These are phyloP conservation scores for Leptinotarsa defecta DNA, from an alignment of 1,140 invertebrate genomes.

Conservation along the genomic window DNA sequence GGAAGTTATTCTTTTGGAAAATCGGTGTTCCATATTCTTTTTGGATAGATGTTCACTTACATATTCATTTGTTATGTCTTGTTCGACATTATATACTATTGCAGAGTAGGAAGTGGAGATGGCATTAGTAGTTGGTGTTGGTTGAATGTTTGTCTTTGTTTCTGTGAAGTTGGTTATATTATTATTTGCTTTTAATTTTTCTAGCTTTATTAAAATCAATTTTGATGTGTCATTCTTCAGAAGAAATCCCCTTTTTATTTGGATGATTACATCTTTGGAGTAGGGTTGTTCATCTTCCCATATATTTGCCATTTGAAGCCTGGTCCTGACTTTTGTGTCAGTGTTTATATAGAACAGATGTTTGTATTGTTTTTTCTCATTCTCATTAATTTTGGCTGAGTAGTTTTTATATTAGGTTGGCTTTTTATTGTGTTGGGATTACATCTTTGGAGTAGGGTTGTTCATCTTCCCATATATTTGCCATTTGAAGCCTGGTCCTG, in stretches of 20 bases:
- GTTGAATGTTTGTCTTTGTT: neutral
- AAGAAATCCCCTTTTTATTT: neutral
- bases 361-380: too few relatives aligned
- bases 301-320: too few relatives aligned
- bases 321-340: too few relatives aligned
- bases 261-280: neutral
- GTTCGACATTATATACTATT: neutral
- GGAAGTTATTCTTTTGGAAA: constrained; percentile 13
- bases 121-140: neutral
- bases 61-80: neutral
- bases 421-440: too few relatives aligned
- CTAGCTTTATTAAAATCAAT: neutral
- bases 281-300: neutral
- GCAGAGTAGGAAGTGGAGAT: neutral
- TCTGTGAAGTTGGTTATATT: neutral
- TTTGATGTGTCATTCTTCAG: neutral
- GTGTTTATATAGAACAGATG: too few relatives aligned
- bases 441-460: too few relatives aligned
- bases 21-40: constrained; percentile 19
- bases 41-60: neutral
- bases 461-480: too few relatives aligned
- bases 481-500: too few relatives aligned
- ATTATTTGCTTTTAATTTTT: neutral
- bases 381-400: too few relatives aligned
- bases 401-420: too few relatives aligned